A percentile compares a stretch with the other conserved stretches of the same genome.
phyloP scores from a whole-genome alignment of 1,140 invertebrate species.

The Dreissena polymorpha region DNA sequence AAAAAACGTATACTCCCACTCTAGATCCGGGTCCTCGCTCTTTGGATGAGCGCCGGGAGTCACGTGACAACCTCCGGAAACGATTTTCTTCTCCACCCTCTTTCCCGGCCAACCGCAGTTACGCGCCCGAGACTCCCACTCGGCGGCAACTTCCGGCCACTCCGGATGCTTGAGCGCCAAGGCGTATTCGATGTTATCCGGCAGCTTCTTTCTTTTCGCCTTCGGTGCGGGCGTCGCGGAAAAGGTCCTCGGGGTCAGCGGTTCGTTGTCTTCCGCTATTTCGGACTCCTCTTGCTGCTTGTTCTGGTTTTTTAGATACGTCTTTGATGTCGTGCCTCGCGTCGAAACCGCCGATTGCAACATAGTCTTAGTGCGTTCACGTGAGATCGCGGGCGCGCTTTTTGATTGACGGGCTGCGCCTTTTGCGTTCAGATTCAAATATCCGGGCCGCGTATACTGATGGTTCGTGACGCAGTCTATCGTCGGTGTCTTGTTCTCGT shows the following conservation, averaged over 20 bases:
- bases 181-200: conserved; percentile 46
- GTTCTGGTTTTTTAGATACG: conserved; percentile 40
- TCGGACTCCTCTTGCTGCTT: conserved; percentile 29
- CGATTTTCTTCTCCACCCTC: conserved; percentile 45
- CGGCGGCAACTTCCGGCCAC: conserved; percentile 41
- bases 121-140: conserved; percentile 37
- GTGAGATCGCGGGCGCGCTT: conserved; percentile 40
- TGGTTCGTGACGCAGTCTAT: conserved; percentile 21
- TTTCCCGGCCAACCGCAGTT: conserved; percentile 49
- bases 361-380: conserved; percentile 46
- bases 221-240: conserved; percentile 27
- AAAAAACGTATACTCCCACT: conserved; percentile 50
- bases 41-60: conserved; percentile 43
- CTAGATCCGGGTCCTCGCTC: conserved; percentile 48
- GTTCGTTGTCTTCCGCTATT: conserved; percentile 39
- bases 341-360: conserved; percentile 25
- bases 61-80: conserved; percentile 46
- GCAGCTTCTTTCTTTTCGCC: conserved; percentile 38
- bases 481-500: conserved; percentile 13
- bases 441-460: conserved; percentile 37
- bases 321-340: conserved; percentile 46
- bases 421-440: conserved; percentile 21
- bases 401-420: conserved; percentile 28
- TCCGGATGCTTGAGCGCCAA: conserved; percentile 39
- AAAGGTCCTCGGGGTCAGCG: conserved; percentile 21